A percentile compares a stretch with the other conserved stretches of the same genome.
These are phyloP conservation scores for Haliclona indistincta DNA, from an alignment of 37 sponge, comb jelly and placozoan species.

Conservation along the genomic window DNA sequence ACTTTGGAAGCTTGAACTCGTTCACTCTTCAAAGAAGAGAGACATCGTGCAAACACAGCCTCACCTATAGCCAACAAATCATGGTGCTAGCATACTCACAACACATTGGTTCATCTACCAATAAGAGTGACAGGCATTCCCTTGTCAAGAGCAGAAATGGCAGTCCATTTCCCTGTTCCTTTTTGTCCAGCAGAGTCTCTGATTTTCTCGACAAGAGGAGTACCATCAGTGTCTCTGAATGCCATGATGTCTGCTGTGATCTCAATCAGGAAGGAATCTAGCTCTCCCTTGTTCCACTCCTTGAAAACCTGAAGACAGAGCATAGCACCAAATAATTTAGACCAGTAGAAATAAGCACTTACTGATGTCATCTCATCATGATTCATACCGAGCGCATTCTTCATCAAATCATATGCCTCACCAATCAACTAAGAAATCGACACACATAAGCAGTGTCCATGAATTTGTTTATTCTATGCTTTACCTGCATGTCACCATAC, in stretches of 20 bases:
- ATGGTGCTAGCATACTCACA: not conserved
- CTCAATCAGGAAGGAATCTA: slow-evolving; percentile 97
- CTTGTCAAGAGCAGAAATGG: slow-evolving; percentile 94
- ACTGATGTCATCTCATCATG: slow-evolving; percentile 85
- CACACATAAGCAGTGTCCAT: not conserved
- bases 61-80: slow-evolving; percentile 74
- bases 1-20: slow-evolving; percentile 79
- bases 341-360: slow-evolving; percentile 11
- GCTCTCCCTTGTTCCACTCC: slow-evolving; percentile 97
- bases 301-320: slow-evolving; percentile 54
- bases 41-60: slow-evolving; percentile 96
- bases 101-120: slow-evolving; percentile 56
- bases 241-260: slow-evolving; percentile 89
- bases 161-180: slow-evolving; percentile 99
- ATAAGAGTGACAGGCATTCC: slow-evolving; percentile 98
- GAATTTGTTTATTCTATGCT: not conserved
- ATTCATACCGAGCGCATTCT: slow-evolving; percentile 83
- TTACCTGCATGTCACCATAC: slow-evolving; percentile 98
- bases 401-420: slow-evolving; percentile 97
- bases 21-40: slow-evolving; percentile 89
- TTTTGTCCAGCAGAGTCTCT: slow-evolving; percentile 96
- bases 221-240: slow-evolving; percentile 91
- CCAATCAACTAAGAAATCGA: slow-evolving; percentile 70
- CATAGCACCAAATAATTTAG: not conserved
- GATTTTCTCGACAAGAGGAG: slow-evolving; percentile 91